A percentile compares a stretch with the other conserved stretches of the same genome.
Conservation (phyloP, 2,797 vertebrate genomes). For the Prunella strophiata region DNA sequence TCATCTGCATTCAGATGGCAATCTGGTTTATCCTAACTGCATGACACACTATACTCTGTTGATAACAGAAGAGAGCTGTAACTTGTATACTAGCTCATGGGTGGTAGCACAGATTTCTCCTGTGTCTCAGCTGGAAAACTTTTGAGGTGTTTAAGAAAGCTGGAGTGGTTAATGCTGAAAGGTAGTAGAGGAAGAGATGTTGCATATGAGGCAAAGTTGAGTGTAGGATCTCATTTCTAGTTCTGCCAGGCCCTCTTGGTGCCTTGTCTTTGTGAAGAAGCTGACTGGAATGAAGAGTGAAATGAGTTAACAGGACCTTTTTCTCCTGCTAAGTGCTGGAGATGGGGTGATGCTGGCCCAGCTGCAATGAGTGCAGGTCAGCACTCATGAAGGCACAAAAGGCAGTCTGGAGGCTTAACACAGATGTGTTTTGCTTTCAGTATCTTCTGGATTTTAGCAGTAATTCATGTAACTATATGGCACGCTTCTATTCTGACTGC, state of each 20-base stretch:
- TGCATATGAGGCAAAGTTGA: neutral
- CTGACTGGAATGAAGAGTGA: neutral
- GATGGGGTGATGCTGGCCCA: neutral
- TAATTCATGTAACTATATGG: accelerated
- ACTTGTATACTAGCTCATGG: neutral
- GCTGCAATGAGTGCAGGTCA: neutral
- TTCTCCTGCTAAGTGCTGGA: neutral
- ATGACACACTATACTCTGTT: neutral
- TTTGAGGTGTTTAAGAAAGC: neutral
- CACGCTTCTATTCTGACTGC: neutral
- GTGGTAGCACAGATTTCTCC: neutral
- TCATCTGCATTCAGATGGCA: neutral
- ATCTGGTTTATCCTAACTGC: neutral
- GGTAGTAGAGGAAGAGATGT: neutral
- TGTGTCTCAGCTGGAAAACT: neutral
- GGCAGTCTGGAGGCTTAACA: neutral
- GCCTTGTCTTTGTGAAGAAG: neutral
- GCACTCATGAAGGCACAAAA: neutral
- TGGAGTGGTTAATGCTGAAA: neutral
- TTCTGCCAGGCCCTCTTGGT: neutral
- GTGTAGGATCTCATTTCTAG: neutral
- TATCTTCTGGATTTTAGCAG: neutral
- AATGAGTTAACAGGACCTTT: neutral
- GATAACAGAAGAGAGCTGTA: neutral
- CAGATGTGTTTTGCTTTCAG: neutral